phyloP scores from a whole-genome alignment of 1,140 invertebrate species.

The Octopus bimaculoides region DNA sequence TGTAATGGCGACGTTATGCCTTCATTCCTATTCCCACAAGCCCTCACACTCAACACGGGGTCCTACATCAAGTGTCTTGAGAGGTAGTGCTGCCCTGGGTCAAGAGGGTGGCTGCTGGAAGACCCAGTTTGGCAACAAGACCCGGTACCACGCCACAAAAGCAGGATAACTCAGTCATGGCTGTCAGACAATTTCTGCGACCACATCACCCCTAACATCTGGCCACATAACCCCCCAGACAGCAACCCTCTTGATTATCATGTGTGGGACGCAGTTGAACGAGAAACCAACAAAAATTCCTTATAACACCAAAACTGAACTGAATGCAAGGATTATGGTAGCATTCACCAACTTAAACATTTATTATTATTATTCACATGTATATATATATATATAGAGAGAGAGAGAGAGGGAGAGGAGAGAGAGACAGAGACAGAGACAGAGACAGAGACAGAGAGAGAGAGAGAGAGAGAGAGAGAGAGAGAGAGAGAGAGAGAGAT shows the following conservation, averaged over 20 bases:
- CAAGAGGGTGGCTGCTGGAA: not conserved
- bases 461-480: not conserved
- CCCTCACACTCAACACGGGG: not conserved
- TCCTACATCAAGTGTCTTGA: not conserved
- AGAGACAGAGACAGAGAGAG: not conserved
- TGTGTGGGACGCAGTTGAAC: not conserved
- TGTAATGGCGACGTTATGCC: not conserved
- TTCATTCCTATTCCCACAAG: not conserved
- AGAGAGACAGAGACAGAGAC: not conserved
- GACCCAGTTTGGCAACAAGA: not conserved
- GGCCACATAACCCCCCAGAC: not conserved
- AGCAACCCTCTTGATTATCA: not conserved
- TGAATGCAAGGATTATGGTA: not conserved
- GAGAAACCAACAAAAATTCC: not conserved
- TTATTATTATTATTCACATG: not conserved
- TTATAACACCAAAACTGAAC: not conserved
- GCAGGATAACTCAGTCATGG: not conserved
- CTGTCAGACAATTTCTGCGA: not conserved
- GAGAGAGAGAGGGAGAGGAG: not conserved
- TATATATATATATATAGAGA: constrained; percentile 4
- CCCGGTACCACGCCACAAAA: not conserved
- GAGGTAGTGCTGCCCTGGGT: not conserved
- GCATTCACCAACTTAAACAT: not conserved
- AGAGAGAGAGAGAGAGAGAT: not conserved
- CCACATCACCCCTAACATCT: not conserved